Evolutionary conservation across 2,888 invertebrate genomes (phyloP).

Genomic region (Calliopum simillimum): DNA sequence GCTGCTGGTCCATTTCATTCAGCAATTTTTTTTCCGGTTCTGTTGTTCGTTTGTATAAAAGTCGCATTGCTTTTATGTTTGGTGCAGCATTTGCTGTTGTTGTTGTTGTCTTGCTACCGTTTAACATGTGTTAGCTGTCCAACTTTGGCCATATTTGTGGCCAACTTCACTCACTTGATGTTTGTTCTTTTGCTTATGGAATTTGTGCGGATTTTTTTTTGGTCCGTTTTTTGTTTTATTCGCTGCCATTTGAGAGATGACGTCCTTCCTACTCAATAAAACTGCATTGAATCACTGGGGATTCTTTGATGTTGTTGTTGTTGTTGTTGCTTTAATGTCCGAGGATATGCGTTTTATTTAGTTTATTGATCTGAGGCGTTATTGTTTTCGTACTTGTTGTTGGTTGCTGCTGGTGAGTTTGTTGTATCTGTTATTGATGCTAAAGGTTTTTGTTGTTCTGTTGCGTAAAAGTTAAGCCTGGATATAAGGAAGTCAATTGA

Average conservation of each 20-base stretch:
- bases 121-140: constrained; percentile 50
- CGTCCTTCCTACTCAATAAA: constrained; percentile 25
- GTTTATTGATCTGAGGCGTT: constrained; percentile 35
- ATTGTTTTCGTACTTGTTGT: constrained; percentile 39
- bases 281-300: constrained; percentile 2
- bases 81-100: constrained; percentile 19
- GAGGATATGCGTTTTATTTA: constrained; percentile 24
- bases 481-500: constrained; percentile 17
- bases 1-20: constrained; percentile 17
- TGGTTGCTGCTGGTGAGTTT: constrained; percentile 34
- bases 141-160: constrained; percentile 37
- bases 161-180: constrained; percentile 29
- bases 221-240: not conserved
- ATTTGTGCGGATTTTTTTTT: not conserved
- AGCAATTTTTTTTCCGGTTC: constrained; percentile 11
- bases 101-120: constrained; percentile 48
- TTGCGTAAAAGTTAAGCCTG: not conserved
- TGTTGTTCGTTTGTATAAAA: constrained; percentile 16
- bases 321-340: constrained; percentile 1
- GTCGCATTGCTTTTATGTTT: constrained; percentile 10
- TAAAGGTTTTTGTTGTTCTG: constrained; percentile 3
- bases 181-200: constrained; percentile 30
- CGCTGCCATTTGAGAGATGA: constrained; percentile 11
- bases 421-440: constrained; percentile 6
- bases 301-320: constrained; percentile 16